These are phyloP conservation scores for Nannoperca australis DNA, from an alignment of 2,797 vertebrate genomes.

Conservation along the genomic window DNA sequence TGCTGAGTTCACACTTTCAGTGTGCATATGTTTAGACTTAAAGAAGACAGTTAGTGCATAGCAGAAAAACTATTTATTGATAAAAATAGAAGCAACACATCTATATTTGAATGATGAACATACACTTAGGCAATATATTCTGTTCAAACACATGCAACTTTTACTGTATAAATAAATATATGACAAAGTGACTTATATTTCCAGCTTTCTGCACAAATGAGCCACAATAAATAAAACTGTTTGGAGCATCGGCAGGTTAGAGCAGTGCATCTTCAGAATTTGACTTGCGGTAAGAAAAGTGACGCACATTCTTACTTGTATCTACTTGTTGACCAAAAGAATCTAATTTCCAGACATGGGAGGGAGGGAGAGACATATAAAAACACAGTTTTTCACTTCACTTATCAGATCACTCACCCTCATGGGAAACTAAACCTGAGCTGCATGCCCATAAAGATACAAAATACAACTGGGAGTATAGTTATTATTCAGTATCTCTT, in stretches of 20 bases:
- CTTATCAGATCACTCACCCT: constrained; percentile 68
- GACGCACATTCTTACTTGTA: constrained; percentile 67
- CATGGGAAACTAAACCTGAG: constrained; percentile 46
- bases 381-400: constrained; percentile 59
- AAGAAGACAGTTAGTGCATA: background rate
- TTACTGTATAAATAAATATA: constrained; percentile 43
- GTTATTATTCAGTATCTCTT: constrained; percentile 3
- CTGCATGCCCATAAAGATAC: constrained; percentile 17
- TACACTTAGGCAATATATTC: constrained; percentile 10
- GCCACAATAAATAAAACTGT: constrained; percentile 31
- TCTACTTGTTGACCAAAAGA: constrained; percentile 82
- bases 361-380: constrained; percentile 56
- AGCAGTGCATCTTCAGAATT: constrained; percentile 38
- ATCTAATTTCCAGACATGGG: constrained; percentile 72
- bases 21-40: background rate
- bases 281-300: constrained; percentile 51
- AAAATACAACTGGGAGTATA: background rate
- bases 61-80: constrained; percentile 45
- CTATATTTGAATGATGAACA: constrained; percentile 2
- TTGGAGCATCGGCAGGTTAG: constrained; percentile 19
- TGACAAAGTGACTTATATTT: background rate
- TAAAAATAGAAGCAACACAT: constrained; percentile 41
- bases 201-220: background rate
- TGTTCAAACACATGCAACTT: constrained; percentile 18
- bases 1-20: background rate